Evolutionary conservation across 2,113 vertebrate genomes (phyloP).

Genomic region (Carassius auratus): DNA sequence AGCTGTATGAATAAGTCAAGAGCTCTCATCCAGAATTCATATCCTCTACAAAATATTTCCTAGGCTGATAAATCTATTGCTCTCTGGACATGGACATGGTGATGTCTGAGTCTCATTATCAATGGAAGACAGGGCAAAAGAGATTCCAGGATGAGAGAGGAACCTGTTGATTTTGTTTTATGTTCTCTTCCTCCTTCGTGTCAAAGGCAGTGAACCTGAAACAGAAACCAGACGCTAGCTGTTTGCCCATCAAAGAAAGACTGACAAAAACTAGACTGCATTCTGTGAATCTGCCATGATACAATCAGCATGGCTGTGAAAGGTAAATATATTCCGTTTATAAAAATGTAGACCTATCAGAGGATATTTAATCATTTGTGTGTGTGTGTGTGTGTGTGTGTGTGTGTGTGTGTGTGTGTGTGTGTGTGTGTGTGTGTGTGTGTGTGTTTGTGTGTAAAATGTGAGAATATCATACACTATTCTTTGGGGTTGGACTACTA

Average conservation of each 20-base stretch:
- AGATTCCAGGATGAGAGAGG: slow-evolving; percentile 25
- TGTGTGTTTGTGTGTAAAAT: background rate
- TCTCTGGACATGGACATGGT: slow-evolving; percentile 62
- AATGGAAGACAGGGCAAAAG: slow-evolving; percentile 63
- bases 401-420: too few relatives aligned
- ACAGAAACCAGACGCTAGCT: slow-evolving; percentile 37
- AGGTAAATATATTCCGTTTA: background rate
- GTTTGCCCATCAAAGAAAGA: background rate
- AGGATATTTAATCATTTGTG: background rate
- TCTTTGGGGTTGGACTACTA: background rate
- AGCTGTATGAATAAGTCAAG: slow-evolving; percentile 59
- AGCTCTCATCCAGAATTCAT: slow-evolving; percentile 66
- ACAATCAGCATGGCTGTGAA: background rate
- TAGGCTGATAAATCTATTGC: slow-evolving; percentile 62
- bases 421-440: too few relatives aligned
- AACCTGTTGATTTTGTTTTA: slow-evolving; percentile 60
- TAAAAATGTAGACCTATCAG: background rate
- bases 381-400: too few relatives aligned
- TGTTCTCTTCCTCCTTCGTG: slow-evolving; percentile 42
- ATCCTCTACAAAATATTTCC: slow-evolving; percentile 61
- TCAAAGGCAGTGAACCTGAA: slow-evolving; percentile 34
- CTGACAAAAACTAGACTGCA: slow-evolving; percentile 6
- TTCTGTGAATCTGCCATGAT: background rate
- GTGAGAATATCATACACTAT: background rate
- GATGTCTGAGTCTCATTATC: slow-evolving; percentile 64